phyloP scores from a whole-genome alignment of 2,797 vertebrate genomes.

The Furcifer pardalis region DNA sequence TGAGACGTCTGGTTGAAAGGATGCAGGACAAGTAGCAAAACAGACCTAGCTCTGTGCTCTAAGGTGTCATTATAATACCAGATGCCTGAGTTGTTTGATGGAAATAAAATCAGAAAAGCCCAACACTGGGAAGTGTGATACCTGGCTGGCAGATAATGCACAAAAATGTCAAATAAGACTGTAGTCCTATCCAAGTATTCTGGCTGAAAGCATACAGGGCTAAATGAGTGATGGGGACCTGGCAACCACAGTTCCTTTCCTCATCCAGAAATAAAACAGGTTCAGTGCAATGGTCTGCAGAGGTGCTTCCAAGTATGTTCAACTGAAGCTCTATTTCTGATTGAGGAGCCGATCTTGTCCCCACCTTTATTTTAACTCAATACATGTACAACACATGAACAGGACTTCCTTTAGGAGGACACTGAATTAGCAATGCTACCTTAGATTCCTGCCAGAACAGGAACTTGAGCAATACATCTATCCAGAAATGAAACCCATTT shows the following conservation, averaged over 20 bases:
- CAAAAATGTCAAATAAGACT: background rate
- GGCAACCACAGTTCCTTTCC: too few relatives aligned
- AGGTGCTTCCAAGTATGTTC: too few relatives aligned
- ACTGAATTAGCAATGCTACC: background rate
- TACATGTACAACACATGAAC: too few relatives aligned
- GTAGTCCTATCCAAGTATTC: background rate
- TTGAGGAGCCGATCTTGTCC: too few relatives aligned
- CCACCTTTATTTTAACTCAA: too few relatives aligned
- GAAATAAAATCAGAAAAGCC: background rate
- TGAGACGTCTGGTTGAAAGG: background rate
- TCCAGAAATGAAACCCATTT: background rate
- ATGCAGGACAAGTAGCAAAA: background rate
- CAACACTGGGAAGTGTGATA: background rate
- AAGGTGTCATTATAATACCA: background rate
- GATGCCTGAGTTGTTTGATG: too few relatives aligned
- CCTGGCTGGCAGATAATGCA: background rate
- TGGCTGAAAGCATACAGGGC: background rate
- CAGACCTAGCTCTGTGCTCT: background rate
- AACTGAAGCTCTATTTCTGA: too few relatives aligned
- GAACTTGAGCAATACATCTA: background rate
- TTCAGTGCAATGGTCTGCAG: too few relatives aligned
- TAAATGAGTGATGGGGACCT: background rate
- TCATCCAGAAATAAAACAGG: too few relatives aligned
- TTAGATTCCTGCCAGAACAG: background rate
- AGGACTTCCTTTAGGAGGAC: too few relatives aligned